A percentile compares a stretch with the other conserved stretches of the same genome.
phyloP scores from a whole-genome alignment of 1,140 invertebrate genomes.

The Ceratina calcarata region DNA sequence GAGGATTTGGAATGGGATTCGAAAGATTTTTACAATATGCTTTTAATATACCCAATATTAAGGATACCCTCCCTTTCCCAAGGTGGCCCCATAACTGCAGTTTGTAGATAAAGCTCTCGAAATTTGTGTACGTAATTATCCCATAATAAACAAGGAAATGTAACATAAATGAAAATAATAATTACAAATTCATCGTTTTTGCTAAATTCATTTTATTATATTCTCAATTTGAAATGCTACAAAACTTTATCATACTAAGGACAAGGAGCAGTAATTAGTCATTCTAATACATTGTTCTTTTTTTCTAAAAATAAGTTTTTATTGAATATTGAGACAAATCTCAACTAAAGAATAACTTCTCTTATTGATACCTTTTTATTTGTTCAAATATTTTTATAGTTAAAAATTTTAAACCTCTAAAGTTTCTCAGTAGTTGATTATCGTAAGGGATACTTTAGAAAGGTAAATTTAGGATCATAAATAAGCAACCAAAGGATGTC shows the following conservation, averaged over 20 bases:
- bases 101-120: conserved; percentile 82
- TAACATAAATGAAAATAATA: neutral
- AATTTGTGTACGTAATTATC: conserved; percentile 55
- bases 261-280: conserved; percentile 17
- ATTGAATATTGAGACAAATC: conserved; percentile 62
- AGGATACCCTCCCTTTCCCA: conserved; percentile 97
- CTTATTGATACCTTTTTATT: conserved; percentile 56
- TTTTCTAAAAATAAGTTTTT: conserved; percentile 59
- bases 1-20: conserved; percentile 97
- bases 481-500: conserved; percentile 67
- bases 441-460: conserved; percentile 62
- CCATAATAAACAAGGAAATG: conserved; percentile 5
- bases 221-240: conserved; percentile 13
- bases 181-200: neutral
- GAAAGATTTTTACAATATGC: conserved; percentile 94
- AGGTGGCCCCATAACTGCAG: conserved; percentile 94
- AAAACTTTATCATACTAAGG: conserved; percentile 27
- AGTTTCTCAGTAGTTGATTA: conserved; percentile 33
- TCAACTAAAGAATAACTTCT: conserved; percentile 60
- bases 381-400: conserved; percentile 58
- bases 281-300: conserved; percentile 32
- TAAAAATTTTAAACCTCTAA: conserved; percentile 52
- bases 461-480: conserved; percentile 66
- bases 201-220: conserved; percentile 4
- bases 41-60: conserved; percentile 91